Evolutionary conservation across 2,888 invertebrate species (phyloP), one percentile per base, ranked within the genome.

Genomic region (Xanthorhoe spadicearia): DNA sequence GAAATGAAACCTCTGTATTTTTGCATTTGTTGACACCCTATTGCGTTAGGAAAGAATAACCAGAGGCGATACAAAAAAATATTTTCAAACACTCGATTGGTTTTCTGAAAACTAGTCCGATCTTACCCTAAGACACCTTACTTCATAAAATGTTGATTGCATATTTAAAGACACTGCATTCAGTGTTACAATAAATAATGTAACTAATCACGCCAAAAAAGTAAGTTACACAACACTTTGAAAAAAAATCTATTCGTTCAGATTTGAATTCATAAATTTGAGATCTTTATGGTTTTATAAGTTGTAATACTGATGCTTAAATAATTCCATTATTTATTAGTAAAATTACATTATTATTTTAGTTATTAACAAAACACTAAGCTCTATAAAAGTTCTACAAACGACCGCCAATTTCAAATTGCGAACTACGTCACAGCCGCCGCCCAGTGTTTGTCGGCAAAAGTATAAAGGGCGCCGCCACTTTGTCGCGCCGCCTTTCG

Each of bases 391-490:
- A 64, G 57, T 63, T 54, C 10, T 15, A 17, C 10, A 55, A 68
- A 66, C 60, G 51, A 71, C 69, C 76, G 74, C 74, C 61, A 72
- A 74, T 23, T 68, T 78, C 62, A 69, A 76, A 77, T 52, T 8
- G 35, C 60, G 51, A 72, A 43, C 54, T 78, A 87, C 90, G 89
- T 90, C 89, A 90, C 77, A 77, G 49, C 89, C 90, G 80, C 78
- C 81, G 80, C 77, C 69, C 72, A 65, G 78, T 75, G 78, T 86
- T 87, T 90, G 90, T 92, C 92, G 91, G 91, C 84, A 78, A 84
- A 76, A 80, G 68, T 87, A 89, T 89, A 92, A 92, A 92, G 84
- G 51, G 72, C 64, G 79, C 86, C 84, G 87, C 74, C 77, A 68
- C 89, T 91, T 90, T 89, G 87, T 74, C 43, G 55, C 66, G 79